Evolutionary conservation across 2,797 vertebrate species (phyloP).

Genomic region (Melanotaenia boesemani): DNA sequence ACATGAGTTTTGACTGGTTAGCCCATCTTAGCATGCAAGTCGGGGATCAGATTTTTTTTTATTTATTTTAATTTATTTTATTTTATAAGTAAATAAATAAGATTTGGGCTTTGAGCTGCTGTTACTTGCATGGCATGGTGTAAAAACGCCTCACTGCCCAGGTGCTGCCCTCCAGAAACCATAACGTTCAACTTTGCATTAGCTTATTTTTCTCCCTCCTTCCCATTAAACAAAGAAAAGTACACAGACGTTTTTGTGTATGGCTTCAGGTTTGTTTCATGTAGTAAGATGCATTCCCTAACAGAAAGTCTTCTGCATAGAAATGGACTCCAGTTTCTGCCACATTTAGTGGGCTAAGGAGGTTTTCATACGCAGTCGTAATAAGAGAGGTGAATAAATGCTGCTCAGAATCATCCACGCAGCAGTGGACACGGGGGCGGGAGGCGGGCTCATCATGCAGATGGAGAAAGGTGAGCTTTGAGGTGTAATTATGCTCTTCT

Average conservation of each 20-base stretch:
- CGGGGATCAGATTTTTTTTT: too few species aligned
- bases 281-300: neutral
- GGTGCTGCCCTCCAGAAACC: too few species aligned
- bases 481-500: conserved; percentile 73
- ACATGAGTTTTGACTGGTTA: too few species aligned
- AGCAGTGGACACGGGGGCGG: conserved; percentile 48
- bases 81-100: too few species aligned
- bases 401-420: conserved; percentile 40
- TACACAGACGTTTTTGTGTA: neutral
- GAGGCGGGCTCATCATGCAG: conserved; percentile 37
- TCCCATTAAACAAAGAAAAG: too few species aligned
- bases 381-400: conserved; percentile 46
- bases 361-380: conserved; percentile 21
- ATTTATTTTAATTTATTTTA: too few species aligned
- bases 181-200: too few species aligned
- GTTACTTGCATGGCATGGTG: too few species aligned
- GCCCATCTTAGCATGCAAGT: too few species aligned
- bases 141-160: too few species aligned
- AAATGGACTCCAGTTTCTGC: neutral
- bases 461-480: conserved; percentile 71
- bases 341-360: neutral
- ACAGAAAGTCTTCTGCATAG: conserved; percentile 4
- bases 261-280: neutral
- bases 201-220: too few species aligned
- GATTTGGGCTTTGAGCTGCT: too few species aligned